phyloP scores from a whole-genome alignment of 2,113 vertebrate genomes.

The Hyaena hyaena region DNA sequence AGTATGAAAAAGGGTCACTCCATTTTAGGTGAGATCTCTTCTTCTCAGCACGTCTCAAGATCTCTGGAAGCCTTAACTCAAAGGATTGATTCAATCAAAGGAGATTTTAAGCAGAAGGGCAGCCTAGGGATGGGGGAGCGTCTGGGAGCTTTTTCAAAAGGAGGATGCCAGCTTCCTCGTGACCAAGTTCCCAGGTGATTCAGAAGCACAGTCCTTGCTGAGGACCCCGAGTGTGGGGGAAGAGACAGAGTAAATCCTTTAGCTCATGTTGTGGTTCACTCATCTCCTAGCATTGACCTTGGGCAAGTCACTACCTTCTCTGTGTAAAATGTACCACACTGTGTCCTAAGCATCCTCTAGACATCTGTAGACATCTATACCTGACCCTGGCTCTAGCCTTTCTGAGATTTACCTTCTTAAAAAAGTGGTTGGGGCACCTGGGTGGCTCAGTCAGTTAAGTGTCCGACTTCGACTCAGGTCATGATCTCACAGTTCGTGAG shows the following conservation, averaged over 20 bases:
- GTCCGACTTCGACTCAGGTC: too few species aligned
- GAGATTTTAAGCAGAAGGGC: not conserved
- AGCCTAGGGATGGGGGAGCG: not conserved
- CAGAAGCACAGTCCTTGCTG: not conserved
- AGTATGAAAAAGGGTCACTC: too few species aligned
- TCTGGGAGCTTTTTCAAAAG: not conserved
- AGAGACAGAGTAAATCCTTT: not conserved
- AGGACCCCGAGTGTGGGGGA: not conserved
- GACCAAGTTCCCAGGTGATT: not conserved
- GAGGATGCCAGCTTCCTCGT: not conserved
- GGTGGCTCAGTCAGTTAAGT: too few species aligned
- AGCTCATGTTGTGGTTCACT: accelerated
- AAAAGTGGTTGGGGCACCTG: not conserved
- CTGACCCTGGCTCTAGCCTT: not conserved
- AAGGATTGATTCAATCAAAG: not conserved
- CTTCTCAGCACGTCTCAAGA: not conserved
- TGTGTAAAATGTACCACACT: accelerated
- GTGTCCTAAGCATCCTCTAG: accelerated
- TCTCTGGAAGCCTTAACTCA: not conserved
- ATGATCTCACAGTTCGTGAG: too few species aligned
- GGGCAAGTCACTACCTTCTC: too few species aligned
- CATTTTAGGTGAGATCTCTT: not conserved
- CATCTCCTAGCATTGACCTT: not conserved
- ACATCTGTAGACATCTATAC: not conserved
- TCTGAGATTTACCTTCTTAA: not conserved